Evolutionary conservation across 2,113 vertebrate genomes (phyloP), one percentile per base, ranked within the genome.

Genomic region (Drymodes brunneopygia): DNA sequence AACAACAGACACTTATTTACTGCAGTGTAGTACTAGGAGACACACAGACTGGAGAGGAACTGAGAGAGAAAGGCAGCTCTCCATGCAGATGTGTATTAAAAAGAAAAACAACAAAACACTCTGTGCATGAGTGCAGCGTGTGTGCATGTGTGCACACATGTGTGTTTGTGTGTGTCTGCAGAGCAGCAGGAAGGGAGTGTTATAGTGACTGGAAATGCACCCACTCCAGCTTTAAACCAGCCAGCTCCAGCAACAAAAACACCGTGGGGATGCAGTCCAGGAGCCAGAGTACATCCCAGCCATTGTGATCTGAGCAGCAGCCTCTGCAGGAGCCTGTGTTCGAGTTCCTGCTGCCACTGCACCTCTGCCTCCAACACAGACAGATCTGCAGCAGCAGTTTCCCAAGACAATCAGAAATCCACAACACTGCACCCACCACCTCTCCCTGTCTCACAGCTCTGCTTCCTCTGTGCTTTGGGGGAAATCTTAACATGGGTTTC

Each of bases 1-100:
- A 96, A 90, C 88, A 94, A 57, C 86, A 95, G 92, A 79, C 86
- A 62, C 48, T 95, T 95, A 74, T 51, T 97, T 96, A 82, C 82
- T 69, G 89, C 73, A 70, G 83, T 90, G 40, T 94, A 96, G 92
- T 92, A 66, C 54, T 47, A 93, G 64, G 24, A 96, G 69, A 61
- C 54, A 90, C 6, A 50, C 1, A 57, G 50, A 82, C 62, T 88
- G 65, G 62, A 91, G 61, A 92, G 25, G 54, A 73, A 78, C 22
- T 23, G 40, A 51, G 20, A 42, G 64, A 80, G 50, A 69, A 69
- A 74, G 20, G 47, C 67, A 82, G 9, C 28, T 80, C 77, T 92
- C 28, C 33, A 18, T 45, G 64, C 36, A 90, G 62, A 58, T 33
- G 50, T n/a, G 33, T 73, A 45, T 61, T 29, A 19, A 7, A 27